These are phyloP conservation scores for Pseudomugil tenellus DNA, from an alignment of 2,797 vertebrate species.

Conservation along the genomic window DNA sequence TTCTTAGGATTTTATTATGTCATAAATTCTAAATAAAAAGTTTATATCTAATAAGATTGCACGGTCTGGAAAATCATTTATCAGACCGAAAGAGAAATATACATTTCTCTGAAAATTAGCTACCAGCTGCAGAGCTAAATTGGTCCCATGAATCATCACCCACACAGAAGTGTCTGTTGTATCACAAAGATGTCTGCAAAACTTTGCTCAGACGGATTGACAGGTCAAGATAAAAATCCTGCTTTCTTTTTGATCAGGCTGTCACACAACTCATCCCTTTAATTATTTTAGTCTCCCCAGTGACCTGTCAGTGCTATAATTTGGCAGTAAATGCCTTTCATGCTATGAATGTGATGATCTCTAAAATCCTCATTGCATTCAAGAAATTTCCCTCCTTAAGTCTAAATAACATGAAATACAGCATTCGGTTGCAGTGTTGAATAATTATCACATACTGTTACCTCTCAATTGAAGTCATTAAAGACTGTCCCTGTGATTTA, in stretches of 20 bases:
- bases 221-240: slow-evolving; percentile 39
- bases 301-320: slow-evolving; percentile 39
- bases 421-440: not conserved
- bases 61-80: not conserved
- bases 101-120: slow-evolving; percentile 6
- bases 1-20: not conserved
- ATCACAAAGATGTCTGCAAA: slow-evolving; percentile 50
- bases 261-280: slow-evolving; percentile 53
- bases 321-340: slow-evolving; percentile 16
- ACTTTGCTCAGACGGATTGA: slow-evolving; percentile 54
- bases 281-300: slow-evolving; percentile 21
- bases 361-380: not conserved
- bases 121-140: slow-evolving; percentile 11
- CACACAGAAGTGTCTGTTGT: slow-evolving; percentile 23
- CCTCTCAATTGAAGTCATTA: not conserved
- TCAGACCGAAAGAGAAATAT: not conserved
- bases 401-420: not conserved
- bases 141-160: slow-evolving; percentile 32
- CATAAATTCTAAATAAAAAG: not conserved
- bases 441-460: not conserved
- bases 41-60: not conserved
- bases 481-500: not conserved
- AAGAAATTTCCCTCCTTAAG: not conserved
- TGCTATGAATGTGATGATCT: slow-evolving; percentile 4
- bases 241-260: slow-evolving; percentile 52